These are phyloP conservation scores for Pampus argenteus DNA, from an alignment of 2,797 vertebrate species.

Conservation along the genomic window DNA sequence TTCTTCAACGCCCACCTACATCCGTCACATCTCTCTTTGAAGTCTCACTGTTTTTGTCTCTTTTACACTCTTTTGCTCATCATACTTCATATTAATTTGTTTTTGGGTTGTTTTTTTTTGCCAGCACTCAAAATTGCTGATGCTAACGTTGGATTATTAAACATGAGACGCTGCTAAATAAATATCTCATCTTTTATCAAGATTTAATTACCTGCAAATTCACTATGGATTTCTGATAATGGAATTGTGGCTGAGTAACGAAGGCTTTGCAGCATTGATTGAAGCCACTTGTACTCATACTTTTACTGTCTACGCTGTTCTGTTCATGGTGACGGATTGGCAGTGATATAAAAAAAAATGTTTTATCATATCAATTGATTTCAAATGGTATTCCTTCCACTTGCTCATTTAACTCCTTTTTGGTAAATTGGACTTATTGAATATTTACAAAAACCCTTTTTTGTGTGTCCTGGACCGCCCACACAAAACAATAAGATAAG, in stretches of 20 bases:
- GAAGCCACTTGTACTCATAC: conserved; percentile 19
- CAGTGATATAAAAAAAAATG: conserved; percentile 1
- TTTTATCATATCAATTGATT: conserved; percentile 23
- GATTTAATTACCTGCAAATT: conserved; percentile 39
- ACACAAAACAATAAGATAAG: neutral
- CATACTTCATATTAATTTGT: neutral
- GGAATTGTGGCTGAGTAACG: conserved; percentile 20
- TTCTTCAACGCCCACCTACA: conserved; percentile 25
- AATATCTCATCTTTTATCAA: conserved; percentile 30
- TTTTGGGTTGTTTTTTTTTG: conserved; percentile 15
- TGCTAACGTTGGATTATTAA: conserved; percentile 30
- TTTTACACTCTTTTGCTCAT: conserved; percentile 1
- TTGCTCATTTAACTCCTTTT: conserved; percentile 20
- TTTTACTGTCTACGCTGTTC: conserved; percentile 14
- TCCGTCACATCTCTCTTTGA: conserved; percentile 4
- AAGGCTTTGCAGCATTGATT: conserved; percentile 19
- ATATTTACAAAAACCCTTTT: conserved; percentile 2
- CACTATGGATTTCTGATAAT: conserved; percentile 47
- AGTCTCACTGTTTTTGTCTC: conserved; percentile 12
- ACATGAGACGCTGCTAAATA: conserved; percentile 21
- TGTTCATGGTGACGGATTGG: conserved; percentile 24
- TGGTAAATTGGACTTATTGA: conserved; percentile 10
- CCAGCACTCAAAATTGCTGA: conserved; percentile 8
- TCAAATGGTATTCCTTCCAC: conserved; percentile 12
- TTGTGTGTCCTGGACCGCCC: neutral